Conservation (phyloP, 2,113 vertebrate genomes). For the Chloropsis hardwickii region DNA sequence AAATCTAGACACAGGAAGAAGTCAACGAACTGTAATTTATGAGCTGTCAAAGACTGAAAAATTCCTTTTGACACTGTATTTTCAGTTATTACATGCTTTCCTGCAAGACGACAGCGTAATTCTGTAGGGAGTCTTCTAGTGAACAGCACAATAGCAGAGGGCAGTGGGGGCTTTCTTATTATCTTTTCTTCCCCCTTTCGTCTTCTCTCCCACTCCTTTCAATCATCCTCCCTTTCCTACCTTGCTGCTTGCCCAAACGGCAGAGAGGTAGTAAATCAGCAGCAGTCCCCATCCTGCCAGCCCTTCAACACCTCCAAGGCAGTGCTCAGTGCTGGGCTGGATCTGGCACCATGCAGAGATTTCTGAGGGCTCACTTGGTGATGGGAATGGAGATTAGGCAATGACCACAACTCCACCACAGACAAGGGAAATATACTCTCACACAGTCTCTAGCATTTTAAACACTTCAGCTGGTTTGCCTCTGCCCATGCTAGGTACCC, state of each 20-base stretch:
- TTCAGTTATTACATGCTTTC: conserved; percentile 75
- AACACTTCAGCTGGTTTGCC: neutral
- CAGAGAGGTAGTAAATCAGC: neutral
- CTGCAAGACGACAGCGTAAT: conserved; percentile 66
- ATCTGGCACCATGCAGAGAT: accelerated
- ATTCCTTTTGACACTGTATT: conserved; percentile 77
- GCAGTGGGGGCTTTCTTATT: conserved; percentile 62
- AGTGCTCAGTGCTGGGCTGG: neutral
- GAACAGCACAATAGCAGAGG: conserved; percentile 63
- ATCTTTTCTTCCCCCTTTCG: conserved; percentile 38
- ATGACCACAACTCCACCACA: neutral
- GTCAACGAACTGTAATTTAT: conserved; percentile 77
- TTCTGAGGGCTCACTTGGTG: neutral
- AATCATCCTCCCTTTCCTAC: conserved; percentile 25
- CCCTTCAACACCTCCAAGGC: neutral
- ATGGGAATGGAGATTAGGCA: neutral
- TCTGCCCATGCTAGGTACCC: neutral
- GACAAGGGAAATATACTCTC: neutral
- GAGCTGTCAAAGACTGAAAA: conserved; percentile 77
- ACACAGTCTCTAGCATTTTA: neutral
- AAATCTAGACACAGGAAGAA: conserved; percentile 72
- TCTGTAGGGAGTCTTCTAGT: conserved; percentile 65
- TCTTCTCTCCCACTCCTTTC: conserved; percentile 39
- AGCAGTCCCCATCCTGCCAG: neutral
- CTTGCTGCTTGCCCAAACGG: neutral